These are phyloP conservation scores for Reticulitermes lucifugus DNA, from an alignment of 2,888 invertebrate genomes.

Conservation along the genomic window DNA sequence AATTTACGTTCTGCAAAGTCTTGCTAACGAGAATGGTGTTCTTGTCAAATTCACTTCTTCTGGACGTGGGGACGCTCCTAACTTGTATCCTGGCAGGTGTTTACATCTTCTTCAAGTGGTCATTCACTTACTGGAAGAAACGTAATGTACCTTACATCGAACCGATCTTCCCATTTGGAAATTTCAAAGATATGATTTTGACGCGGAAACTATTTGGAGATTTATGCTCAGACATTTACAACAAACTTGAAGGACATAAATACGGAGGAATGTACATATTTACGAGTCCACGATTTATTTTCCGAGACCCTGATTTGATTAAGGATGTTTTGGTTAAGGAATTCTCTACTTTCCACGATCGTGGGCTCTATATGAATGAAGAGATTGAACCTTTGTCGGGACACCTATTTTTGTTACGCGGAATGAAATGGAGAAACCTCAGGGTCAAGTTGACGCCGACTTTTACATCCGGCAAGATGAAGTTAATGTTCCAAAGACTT, in stretches of 20 bases:
- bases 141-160: conserved; percentile 19
- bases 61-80: not conserved
- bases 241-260: conserved; percentile 59
- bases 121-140: conserved; percentile 38
- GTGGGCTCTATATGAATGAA: conserved; percentile 43
- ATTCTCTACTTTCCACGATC: conserved; percentile 46
- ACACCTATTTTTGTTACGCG: conserved; percentile 52
- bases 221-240: conserved; percentile 67
- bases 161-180: conserved; percentile 25
- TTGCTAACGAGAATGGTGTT: not conserved
- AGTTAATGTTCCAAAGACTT: conserved; percentile 29
- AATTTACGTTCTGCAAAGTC: too few species aligned
- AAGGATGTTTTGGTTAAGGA: conserved; percentile 43
- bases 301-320: conserved; percentile 43
- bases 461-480: conserved; percentile 59
- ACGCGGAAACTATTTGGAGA: not conserved
- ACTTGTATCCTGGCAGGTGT: not conserved
- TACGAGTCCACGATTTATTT: conserved; percentile 6
- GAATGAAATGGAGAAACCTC: conserved; percentile 26
- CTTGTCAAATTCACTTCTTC: not conserved
- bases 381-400: conserved; percentile 50
- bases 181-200: not conserved
- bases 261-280: conserved; percentile 58
- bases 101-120: not conserved
- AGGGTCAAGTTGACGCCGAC: conserved; percentile 52